Base-by-base conservation (phyloP, 2,797 vertebrate species). In the Betta splendens region DNA sequence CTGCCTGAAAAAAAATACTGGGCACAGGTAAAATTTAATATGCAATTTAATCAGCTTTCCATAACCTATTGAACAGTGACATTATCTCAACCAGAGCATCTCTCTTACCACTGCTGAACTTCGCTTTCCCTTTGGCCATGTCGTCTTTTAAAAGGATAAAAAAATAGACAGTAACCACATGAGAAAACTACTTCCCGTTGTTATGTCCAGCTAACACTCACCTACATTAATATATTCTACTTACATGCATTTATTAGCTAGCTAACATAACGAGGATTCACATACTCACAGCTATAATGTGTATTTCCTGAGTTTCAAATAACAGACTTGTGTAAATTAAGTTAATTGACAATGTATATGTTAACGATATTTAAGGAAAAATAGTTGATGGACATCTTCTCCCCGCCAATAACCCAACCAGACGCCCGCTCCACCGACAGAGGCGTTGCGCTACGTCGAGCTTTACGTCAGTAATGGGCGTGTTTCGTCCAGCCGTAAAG, bases 401-500 rank as follows among this genome's bases (percentile, higher is more conserved):
- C 0, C 7, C 10, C 22, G 31, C 9, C 9, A 9, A 17, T 6
- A 32, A 3, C 15, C 4, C 0, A 11, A 37, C 48, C 60, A 37
- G n/a, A n/a, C n/a, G n/a, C 22, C 5, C 37, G 52, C 49, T 53
- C 1, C 3, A 1, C 7, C 6, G 11, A 7, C 16, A 9, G n/a
- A 18, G 9, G 2, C 2, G 9, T 20, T 4, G 32, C 5, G 35
- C 53, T 26, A 59, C 42, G 46, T 54, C n/a, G 4, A 5, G 4
- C 15, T 61, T 89, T 90, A 87, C 88, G 87, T 75, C 40, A 80
- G 29, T 20, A 5, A 28, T 44, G 26, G 72, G 68, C 55, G 79
- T 68, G 64, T 71, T 68, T 17, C 53, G 47, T 55, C 43, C 7
- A 25, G 89, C 83, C 91, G 91, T 91, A 93, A 93, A 93, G 86